These are phyloP conservation scores for Neoarius graeffei DNA, from an alignment of 2,113 vertebrate genomes.

Conservation along the genomic window DNA sequence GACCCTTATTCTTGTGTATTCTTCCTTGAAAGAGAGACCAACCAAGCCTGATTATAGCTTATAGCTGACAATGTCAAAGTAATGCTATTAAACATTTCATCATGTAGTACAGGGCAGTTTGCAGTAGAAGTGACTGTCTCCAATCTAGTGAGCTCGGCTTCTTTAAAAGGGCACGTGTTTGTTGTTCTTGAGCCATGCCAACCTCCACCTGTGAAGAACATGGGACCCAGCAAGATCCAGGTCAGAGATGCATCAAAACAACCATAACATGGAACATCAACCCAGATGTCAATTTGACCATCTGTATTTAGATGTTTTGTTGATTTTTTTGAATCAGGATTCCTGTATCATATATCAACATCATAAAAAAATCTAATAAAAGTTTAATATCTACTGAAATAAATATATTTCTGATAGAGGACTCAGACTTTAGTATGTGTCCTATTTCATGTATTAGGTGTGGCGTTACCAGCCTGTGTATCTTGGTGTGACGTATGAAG, in stretches of 20 bases:
- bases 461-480: conserved; percentile 68
- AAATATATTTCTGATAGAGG: background rate
- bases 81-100: background rate
- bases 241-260: conserved; percentile 56
- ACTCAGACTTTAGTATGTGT: background rate
- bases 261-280: background rate
- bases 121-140: conserved; percentile 68
- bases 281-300: background rate
- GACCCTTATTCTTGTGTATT: background rate
- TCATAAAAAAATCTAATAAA: background rate
- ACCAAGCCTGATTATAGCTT: background rate
- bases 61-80: background rate
- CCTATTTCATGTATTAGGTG: conserved; percentile 61
- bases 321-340: background rate
- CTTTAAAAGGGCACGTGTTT: conserved; percentile 74
- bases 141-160: conserved; percentile 76
- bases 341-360: background rate
- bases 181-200: conserved; percentile 72
- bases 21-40: background rate
- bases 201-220: conserved; percentile 80
- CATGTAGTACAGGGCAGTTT: conserved; percentile 76
- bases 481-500: conserved; percentile 77
- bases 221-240: conserved; percentile 77
- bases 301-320: background rate
- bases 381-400: background rate